Percentiles rank a stretch among this genome's conserved stretches.
phyloP scores from a whole-genome alignment of 2,888 invertebrate genomes.

The Anthoptus insignis region DNA sequence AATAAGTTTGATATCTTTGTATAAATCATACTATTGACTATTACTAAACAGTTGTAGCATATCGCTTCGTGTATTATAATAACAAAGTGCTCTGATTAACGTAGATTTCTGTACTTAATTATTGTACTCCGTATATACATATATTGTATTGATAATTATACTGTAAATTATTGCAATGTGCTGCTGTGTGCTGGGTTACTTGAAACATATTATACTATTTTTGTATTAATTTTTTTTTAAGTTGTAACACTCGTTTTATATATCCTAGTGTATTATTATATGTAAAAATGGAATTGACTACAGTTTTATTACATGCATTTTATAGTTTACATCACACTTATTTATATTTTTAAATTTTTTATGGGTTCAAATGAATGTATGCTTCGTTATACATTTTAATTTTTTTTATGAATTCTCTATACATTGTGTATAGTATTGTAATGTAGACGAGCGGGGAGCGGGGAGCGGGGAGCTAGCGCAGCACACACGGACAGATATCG shows the following conservation, averaged over 20 bases:
- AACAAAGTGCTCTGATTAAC: conserved; percentile 70
- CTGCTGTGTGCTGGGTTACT: conserved; percentile 23
- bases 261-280: neutral
- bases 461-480: too few relatives aligned
- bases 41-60: conserved; percentile 51
- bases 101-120: conserved; percentile 78
- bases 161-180: conserved; percentile 42
- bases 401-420: too few relatives aligned
- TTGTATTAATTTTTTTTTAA: too few relatives aligned
- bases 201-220: too few relatives aligned
- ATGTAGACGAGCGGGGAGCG: too few relatives aligned
- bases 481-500: conserved; percentile 2
- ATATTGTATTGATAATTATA: conserved; percentile 53
- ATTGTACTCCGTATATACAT: conserved; percentile 69
- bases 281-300: conserved; percentile 24
- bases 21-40: conserved; percentile 47
- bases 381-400: too few relatives aligned
- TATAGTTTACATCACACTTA: neutral
- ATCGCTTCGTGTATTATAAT: conserved; percentile 60
- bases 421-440: neutral
- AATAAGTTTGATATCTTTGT: conserved; percentile 62
- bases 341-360: too few relatives aligned
- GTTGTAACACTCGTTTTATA: neutral
- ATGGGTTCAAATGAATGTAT: too few relatives aligned
- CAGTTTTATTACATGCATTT: neutral